A percentile compares a stretch with the other conserved stretches of the same genome.
These are phyloP conservation scores for Notocelia uddmanniana DNA, from an alignment of 2,888 invertebrate genomes.

Conservation along the genomic window DNA sequence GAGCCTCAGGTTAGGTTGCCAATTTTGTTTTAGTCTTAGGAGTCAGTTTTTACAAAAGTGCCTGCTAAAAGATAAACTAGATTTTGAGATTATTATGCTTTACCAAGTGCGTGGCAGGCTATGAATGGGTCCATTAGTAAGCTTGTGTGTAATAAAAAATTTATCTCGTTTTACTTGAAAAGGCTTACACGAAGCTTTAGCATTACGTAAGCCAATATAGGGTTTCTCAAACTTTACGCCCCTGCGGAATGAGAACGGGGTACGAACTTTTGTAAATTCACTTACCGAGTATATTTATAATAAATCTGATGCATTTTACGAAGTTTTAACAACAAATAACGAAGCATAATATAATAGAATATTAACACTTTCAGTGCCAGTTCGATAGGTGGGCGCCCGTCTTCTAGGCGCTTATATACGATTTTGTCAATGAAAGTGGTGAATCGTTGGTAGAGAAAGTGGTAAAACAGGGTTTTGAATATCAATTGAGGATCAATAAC, in stretches of 20 bases:
- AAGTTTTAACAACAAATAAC: too few relatives aligned
- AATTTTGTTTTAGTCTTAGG: too few relatives aligned
- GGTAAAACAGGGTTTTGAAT: too few relatives aligned
- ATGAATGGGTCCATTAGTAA: too few relatives aligned
- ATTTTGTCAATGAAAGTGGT: too few relatives aligned
- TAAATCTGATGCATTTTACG: constrained; percentile 25
- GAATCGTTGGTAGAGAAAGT: too few relatives aligned
- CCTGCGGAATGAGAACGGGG: constrained; percentile 25
- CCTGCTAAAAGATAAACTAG: not conserved
- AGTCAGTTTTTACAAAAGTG: not conserved
- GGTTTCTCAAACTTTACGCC: constrained; percentile 24
- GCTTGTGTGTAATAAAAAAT: not conserved
- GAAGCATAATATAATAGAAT: not conserved
- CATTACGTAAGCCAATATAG: constrained; percentile 28
- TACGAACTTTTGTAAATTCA: constrained; percentile 37
- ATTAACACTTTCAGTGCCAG: too few relatives aligned
- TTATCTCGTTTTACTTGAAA: constrained; percentile 12
- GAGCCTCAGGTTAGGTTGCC: too few relatives aligned
- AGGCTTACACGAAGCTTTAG: constrained; percentile 1
- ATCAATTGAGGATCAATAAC: too few relatives aligned
- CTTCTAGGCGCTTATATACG: too few relatives aligned
- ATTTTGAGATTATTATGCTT: not conserved
- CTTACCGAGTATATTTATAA: constrained; percentile 23
- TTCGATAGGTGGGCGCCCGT: too few relatives aligned
- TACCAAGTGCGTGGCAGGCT: not conserved